Evolutionary conservation across 35 echinoderm and acorn worm species (phyloP).

Genomic region (Stichopus chloronotus): DNA sequence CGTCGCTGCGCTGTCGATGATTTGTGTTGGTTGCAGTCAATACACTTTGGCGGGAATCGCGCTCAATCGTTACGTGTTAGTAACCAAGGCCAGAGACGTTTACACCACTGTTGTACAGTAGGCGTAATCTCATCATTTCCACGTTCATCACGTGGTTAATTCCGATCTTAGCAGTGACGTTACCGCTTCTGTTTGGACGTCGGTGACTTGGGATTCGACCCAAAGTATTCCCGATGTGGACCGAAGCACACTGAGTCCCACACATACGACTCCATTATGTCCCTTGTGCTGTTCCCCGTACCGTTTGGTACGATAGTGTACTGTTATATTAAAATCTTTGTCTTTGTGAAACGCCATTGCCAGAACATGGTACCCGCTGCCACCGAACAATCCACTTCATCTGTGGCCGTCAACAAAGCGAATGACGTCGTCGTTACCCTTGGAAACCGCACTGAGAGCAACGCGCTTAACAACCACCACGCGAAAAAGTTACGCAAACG

Average conservation of each 20-base stretch:
- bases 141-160: conserved; percentile 70
- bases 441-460: conserved; percentile 41
- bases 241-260: conserved; percentile 64
- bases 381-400: conserved; percentile 40
- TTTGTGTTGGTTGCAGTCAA: conserved; percentile 75
- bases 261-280: conserved; percentile 74
- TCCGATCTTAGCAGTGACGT: conserved; percentile 60
- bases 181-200: conserved; percentile 65
- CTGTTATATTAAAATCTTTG: conserved; percentile 76
- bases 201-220: conserved; percentile 79
- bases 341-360: conserved; percentile 62
- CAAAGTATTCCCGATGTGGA: conserved; percentile 74
- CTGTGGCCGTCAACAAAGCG: background rate
- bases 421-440: conserved; percentile 29
- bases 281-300: conserved; percentile 63
- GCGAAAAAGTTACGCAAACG: conserved; percentile 33
- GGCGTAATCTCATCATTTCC: conserved; percentile 58
- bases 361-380: conserved; percentile 35
- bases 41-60: conserved; percentile 75
- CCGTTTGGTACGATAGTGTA: conserved; percentile 70
- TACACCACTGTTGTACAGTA: conserved; percentile 64
- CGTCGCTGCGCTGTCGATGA: conserved; percentile 66
- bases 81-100: conserved; percentile 53
- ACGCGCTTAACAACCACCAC: conserved; percentile 25
- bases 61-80: conserved; percentile 69